Evolutionary conservation across 53 echinoderm and acorn worm genomes (phyloP), one percentile per base, ranked within the genome.

Genomic region (Hippasteria phrygiana): DNA sequence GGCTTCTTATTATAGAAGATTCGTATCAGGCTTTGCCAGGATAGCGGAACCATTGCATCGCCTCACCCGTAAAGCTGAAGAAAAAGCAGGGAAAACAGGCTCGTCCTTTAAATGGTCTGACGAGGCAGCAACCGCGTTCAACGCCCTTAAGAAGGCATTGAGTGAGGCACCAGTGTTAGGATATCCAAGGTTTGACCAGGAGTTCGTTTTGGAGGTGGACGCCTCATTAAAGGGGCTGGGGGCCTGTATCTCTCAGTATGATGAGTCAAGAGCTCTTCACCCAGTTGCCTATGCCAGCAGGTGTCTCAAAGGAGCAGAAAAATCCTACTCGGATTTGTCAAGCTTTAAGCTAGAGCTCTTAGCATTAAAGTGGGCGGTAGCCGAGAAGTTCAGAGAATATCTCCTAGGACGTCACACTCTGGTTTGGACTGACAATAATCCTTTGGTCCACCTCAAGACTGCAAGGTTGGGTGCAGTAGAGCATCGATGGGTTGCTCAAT

Each of bases 381-480:
- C 33, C 14, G 10, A 31, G 29, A 66, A 66, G 29, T 8, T 66
- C 14, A 18, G 31, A 26, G 66, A 66, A 14, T 66, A 66, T 24
- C 66, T 66, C 33, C 33, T 27, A 2, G 66, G 33, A 28, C 32
- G 66, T 14, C 66, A 14, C 5, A 66, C 66, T 10, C 31, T 66
- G 7, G 66, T 66, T 14, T 66, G 4, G 66, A 66, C 66, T 7
- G 66, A 66, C 33, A 29, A 28, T 66, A 66, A 66, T 32, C 66
- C 29, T 28, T 66, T 66, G 32, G 66, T 5, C 7, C 31, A 66
- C 33, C 66, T 66, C 66, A 66, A 31, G 29, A 66, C 66, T 31
- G 66, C 66, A 27, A 66, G 29, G 66, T 31, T 66, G 33, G 66
- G 66, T 28, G 66, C 66, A 66, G 66, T 66, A 14, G 66, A 66